phyloP scores from a whole-genome alignment of 2,113 vertebrate genomes.

The Solea senegalensis region DNA sequence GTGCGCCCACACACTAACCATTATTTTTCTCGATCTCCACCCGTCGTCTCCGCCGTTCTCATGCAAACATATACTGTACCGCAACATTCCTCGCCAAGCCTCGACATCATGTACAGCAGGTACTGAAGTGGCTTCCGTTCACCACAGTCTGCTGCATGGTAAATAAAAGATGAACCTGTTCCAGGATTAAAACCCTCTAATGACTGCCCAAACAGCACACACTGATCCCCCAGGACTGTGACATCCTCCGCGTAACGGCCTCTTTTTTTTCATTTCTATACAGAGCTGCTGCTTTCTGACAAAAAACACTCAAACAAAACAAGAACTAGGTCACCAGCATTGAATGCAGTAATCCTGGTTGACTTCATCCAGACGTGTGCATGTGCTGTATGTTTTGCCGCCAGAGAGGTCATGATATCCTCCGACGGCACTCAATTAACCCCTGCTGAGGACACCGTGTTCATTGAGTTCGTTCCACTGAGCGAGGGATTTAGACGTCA shows the following conservation, averaged over 20 bases:
- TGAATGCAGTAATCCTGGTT: constrained; percentile 83
- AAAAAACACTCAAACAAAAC: constrained; percentile 64
- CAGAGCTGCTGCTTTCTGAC: constrained; percentile 60
- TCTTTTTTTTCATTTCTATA: constrained; percentile 55
- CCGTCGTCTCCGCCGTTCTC: constrained; percentile 25
- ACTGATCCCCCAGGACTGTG: constrained; percentile 61
- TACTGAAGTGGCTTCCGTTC: constrained; percentile 22
- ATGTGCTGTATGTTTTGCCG: constrained; percentile 77
- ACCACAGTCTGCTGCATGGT: constrained; percentile 60
- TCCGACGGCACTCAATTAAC: constrained; percentile 74
- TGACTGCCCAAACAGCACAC: constrained; percentile 66
- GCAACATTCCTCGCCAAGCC: constrained; percentile 2
- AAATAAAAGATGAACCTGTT: constrained; percentile 82
- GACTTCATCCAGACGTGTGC: constrained; percentile 73
- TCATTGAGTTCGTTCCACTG: constrained; percentile 48
- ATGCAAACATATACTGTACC: background rate
- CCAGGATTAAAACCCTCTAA: constrained; percentile 75
- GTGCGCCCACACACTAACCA: background rate
- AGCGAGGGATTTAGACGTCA: constrained; percentile 62
- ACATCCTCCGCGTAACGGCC: constrained; percentile 53
- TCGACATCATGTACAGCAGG: constrained; percentile 1
- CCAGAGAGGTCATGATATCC: constrained; percentile 77
- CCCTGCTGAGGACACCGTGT: constrained; percentile 70
- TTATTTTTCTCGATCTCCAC: constrained; percentile 15
- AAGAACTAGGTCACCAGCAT: constrained; percentile 82